Evolutionary conservation across 2,797 vertebrate genomes (phyloP).

Genomic region (Forpus xanthops): DNA sequence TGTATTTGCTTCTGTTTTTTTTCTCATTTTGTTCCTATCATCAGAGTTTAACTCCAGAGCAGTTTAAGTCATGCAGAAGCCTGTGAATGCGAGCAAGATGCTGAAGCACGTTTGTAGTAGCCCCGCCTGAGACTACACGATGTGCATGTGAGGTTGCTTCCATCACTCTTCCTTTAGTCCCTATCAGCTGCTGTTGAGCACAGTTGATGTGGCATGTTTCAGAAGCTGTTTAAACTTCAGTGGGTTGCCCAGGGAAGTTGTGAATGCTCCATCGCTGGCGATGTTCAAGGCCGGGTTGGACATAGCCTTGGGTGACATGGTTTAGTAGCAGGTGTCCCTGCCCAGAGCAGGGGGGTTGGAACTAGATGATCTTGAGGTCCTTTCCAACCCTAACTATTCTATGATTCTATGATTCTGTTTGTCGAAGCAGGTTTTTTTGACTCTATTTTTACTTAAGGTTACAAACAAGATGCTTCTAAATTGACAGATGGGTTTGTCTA

Average conservation of each 20-base stretch:
- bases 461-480: background rate
- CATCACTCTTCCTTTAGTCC: background rate
- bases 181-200: background rate
- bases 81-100: rapidly evolving
- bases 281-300: no score
- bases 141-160: background rate
- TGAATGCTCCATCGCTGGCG: no score
- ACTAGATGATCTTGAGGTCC: no score
- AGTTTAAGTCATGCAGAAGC: background rate
- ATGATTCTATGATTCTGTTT: no score
- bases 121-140: background rate
- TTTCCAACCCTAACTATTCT: no score
- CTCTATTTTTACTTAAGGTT: background rate
- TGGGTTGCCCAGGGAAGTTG: no score
- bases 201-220: background rate
- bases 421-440: background rate
- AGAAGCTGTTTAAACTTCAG: background rate
- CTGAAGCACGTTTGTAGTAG: background rate
- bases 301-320: no score
- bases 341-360: no score
- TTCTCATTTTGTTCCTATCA: background rate
- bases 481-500: background rate
- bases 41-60: background rate
- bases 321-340: no score
- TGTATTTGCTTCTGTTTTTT: background rate